Base-by-base conservation (phyloP, 1,140 invertebrate genomes). In the Nomia melanderi region DNA sequence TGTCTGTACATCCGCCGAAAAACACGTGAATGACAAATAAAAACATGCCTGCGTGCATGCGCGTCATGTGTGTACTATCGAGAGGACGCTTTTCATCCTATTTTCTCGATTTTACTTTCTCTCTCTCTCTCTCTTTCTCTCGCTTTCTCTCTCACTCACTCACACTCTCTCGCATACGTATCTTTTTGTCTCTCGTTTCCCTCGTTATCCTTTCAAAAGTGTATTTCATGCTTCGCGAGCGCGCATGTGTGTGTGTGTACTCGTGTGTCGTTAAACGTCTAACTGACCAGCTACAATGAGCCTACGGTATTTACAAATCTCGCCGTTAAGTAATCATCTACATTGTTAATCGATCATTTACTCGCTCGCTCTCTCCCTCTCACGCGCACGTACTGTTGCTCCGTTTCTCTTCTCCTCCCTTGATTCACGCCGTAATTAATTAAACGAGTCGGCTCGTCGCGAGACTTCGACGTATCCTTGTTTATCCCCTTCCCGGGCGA, bases 231-330 rank as follows among this genome's bases (percentile, higher is more conserved):
- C 41, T 25, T 29, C 17, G 7, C 36, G 11, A 8, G 29, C 23
- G 27, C 50, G 9, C 14, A 23, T 25, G 12, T 23, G 17, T 31
- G 11, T 25, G 0, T 8, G 20, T n/a, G n/a, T n/a, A n/a, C n/a
- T n/a, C n/a, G 70, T 23, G 31, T 70, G 36, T 31, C 20, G 80
- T 81, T 81, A 85, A 90, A 90, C 88, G 87, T 84, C 86, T 85
- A 78, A 88, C 88, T 87, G 86, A 88, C 74, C 85, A 88, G 83
- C 85, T 88, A 88, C 86, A 88, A 84, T 85, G 86, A 89, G 82
- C 12, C 86, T 85, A 85, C 77, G n/a, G 54, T 88, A 90, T 89
- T 86, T 88, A 88, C 87, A 87, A 83, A 79, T 54, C 69, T 67
- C 59, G 41, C 70, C 56, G 64, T 80, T 67, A 81, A 85, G 72